Conservation (phyloP, 2,888 invertebrate genomes). For the Chrysolina haemoptera region DNA sequence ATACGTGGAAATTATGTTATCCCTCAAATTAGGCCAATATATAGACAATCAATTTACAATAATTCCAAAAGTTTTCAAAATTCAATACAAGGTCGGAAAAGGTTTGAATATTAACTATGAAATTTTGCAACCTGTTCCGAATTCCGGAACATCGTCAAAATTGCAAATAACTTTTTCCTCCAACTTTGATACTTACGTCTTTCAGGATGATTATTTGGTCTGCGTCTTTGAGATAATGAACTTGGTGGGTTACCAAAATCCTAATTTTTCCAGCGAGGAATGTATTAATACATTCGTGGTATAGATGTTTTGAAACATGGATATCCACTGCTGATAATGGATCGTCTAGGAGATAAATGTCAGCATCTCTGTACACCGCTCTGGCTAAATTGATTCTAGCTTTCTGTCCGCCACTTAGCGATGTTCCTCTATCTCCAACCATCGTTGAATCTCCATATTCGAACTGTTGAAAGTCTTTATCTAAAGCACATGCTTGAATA, state of each 20-base stretch:
- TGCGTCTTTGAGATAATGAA: conserved; percentile 82
- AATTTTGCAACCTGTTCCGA: too few relatives aligned
- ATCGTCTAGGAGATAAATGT: conserved; percentile 84
- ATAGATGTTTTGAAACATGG: conserved; percentile 83
- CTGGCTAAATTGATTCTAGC: conserved; percentile 81
- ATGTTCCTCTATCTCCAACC: conserved; percentile 87
- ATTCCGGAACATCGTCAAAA: too few relatives aligned
- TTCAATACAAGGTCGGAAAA: too few relatives aligned
- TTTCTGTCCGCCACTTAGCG: conserved; percentile 86
- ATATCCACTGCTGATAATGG: conserved; percentile 83
- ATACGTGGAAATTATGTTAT: too few relatives aligned
- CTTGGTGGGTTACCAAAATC: conserved; percentile 88
- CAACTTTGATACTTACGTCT: conserved; percentile 71
- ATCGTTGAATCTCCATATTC: conserved; percentile 81
- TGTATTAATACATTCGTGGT: conserved; percentile 82
- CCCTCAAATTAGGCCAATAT: too few relatives aligned
- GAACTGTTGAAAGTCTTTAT: conserved; percentile 82
- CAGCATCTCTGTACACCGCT: conserved; percentile 82
- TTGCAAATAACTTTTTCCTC: too few relatives aligned
- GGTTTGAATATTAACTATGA: too few relatives aligned
- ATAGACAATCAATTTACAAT: too few relatives aligned
- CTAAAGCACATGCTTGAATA: conserved; percentile 78
- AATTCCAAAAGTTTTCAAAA: too few relatives aligned
- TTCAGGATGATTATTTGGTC: conserved; percentile 78
- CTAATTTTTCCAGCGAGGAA: conserved; percentile 79